Base-by-base conservation (phyloP, 2,888 invertebrate species). In the Chrysolina americana region DNA sequence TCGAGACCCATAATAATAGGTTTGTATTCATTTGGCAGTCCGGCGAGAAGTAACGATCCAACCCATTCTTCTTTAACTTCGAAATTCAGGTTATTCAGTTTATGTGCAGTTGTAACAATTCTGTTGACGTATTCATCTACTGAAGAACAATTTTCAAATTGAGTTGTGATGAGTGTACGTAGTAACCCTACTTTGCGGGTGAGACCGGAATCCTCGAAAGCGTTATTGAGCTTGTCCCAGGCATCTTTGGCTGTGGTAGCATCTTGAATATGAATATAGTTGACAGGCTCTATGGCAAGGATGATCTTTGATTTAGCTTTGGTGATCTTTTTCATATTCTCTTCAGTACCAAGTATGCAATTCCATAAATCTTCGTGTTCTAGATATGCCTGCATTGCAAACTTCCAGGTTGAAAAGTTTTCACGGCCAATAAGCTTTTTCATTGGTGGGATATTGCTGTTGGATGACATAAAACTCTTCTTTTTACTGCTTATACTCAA, bases 121-220 rank as follows among this genome's bases (percentile, higher is more conserved):
- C 6, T 50, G 21, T 70, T 56, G 36, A 68, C 66, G 50, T 70
- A 70, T 13, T 64, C 65, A 64, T 73, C 70, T 8, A 73, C 23
- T 19, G 47, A 47, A 47, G 15, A 15, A n/a, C 47, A 47, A 19
- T 64, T 50, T 53, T 70, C 69, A 23, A 73, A 59, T 41, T 21
- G 59, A 17, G 73, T 73, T 6, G 64, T 70, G 10, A 62, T 53
- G 41, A 73, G 53, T 2, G 28, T 68, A 23, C 62, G 23, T 4
- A 73, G 15, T 13, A 73, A 36, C 9, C 48, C 73, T 13, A 73
- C 73, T 41, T 41, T 62, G 17, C 70, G 41, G 11, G 73, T 70
- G 9, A 73, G 47, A 41, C 73, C 70, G 8, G 48, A 63, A 44
- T 73, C 69, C 53, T 47, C 47, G 47, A 47, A 47, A 15, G 15